A percentile compares a stretch with the other conserved stretches of the same genome.
phyloP scores from a whole-genome alignment of 2,888 invertebrate species.

The Eledona agricola region DNA sequence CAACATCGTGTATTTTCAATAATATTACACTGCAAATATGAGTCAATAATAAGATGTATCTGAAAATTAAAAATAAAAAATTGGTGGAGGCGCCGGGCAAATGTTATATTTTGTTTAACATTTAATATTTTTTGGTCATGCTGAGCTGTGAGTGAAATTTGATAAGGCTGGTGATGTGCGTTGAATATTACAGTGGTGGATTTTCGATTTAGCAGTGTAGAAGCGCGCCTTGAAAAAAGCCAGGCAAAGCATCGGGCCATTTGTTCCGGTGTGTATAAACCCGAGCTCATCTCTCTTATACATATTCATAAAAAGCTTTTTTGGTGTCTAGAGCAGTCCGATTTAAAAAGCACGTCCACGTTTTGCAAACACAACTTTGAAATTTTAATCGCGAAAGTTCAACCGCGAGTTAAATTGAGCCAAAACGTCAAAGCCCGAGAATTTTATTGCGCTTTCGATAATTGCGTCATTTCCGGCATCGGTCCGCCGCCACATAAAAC shows the following conservation, averaged over 20 bases:
- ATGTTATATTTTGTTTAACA: no score
- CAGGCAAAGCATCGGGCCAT: constrained; percentile 31
- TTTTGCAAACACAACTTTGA: constrained; percentile 35
- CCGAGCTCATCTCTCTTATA: constrained; percentile 37
- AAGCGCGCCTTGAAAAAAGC: constrained; percentile 19
- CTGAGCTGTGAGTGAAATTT: no score
- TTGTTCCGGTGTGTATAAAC: constrained; percentile 35
- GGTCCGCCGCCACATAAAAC: constrained; percentile 31
- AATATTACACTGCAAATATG: no score
- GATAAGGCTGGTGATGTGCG: not conserved
- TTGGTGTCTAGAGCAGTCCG: constrained; percentile 38
- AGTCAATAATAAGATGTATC: no score
- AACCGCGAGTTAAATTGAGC: constrained; percentile 30
- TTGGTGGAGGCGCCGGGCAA: no score
- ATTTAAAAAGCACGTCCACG: constrained; percentile 38
- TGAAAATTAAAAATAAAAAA: no score
- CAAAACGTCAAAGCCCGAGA: constrained; percentile 1
- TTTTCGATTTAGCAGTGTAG: constrained; percentile 28
- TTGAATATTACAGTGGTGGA: not conserved
- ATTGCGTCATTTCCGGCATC: constrained; percentile 33
- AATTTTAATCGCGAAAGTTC: constrained; percentile 35
- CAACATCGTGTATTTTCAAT: no score
- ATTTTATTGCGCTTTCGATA: constrained; percentile 19
- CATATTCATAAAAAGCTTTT: constrained; percentile 41
- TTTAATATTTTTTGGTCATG: no score